Percentiles rank a stretch among this genome's conserved stretches.
Evolutionary conservation across 2,888 invertebrate genomes (phyloP).

Genomic region (Monochamus alternatus): DNA sequence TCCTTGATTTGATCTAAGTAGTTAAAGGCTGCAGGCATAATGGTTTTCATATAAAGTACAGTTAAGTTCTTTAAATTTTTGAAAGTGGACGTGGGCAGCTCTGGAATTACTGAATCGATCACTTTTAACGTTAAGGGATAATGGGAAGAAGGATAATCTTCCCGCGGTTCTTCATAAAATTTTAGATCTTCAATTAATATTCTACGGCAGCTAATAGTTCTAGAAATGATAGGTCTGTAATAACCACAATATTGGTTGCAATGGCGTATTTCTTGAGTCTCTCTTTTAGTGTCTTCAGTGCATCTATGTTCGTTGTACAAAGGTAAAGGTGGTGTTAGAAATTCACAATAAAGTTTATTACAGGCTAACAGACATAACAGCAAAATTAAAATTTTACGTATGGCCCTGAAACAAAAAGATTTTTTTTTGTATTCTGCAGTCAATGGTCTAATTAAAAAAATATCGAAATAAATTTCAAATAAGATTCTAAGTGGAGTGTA

Average conservation of each 20-base stretch:
- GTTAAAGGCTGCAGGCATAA: constrained; percentile 32
- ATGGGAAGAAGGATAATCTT: background rate
- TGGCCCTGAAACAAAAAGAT: no score
- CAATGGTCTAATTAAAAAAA: no score
- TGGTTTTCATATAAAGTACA: background rate
- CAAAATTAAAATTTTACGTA: no score
- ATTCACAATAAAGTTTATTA: background rate
- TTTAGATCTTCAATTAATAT: background rate
- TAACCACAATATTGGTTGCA: background rate
- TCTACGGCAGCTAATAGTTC: background rate
- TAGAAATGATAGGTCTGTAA: background rate
- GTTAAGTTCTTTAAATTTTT: background rate
- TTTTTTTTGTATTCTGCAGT: no score
- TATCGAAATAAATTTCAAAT: no score
- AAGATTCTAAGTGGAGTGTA: no score
- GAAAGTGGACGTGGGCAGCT: constrained; percentile 3
- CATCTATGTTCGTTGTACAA: background rate
- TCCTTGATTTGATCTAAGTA: constrained; percentile 6
- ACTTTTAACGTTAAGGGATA: constrained; percentile 4
- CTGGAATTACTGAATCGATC: background rate
- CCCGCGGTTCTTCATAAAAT: background rate
- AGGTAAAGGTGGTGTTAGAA: no score
- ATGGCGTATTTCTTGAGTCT: background rate
- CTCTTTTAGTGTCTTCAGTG: background rate
- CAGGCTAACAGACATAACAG: background rate